These are phyloP conservation scores for Aphodius sticticus DNA, from an alignment of 2,888 invertebrate species.

Conservation along the genomic window DNA sequence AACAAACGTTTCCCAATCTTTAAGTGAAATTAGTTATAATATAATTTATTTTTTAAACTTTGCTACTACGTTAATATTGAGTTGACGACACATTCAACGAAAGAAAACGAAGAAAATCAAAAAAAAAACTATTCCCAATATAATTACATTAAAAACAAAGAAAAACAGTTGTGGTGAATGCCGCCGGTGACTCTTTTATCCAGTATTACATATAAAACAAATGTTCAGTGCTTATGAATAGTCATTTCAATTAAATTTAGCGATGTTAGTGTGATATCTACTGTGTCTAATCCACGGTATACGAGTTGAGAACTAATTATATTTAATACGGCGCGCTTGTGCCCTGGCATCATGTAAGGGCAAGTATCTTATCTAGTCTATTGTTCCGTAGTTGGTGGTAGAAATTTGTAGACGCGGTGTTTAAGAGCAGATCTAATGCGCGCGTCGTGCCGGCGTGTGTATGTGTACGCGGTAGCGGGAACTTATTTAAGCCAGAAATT, in stretches of 20 bases:
- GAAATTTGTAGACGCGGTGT: not conserved
- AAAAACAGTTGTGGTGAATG: too few relatives aligned
- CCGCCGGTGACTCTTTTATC: too few relatives aligned
- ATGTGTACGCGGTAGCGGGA: slow-evolving; percentile 9
- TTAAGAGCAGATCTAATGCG: not conserved
- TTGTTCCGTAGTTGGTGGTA: slow-evolving; percentile 20
- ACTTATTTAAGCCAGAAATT: slow-evolving; percentile 32
- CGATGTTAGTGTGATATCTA: not conserved
- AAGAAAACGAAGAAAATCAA: too few relatives aligned
- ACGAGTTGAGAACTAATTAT: slow-evolving; percentile 18
- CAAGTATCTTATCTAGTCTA: slow-evolving; percentile 11
- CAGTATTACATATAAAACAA: not conserved
- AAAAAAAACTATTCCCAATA: too few relatives aligned
- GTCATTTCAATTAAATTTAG: not conserved
- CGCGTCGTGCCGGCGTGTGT: not conserved
- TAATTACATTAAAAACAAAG: too few relatives aligned
- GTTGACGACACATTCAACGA: too few relatives aligned
- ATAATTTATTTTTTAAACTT: too few relatives aligned
- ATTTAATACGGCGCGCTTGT: slow-evolving; percentile 8
- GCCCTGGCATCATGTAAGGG: slow-evolving; percentile 7
- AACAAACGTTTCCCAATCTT: too few relatives aligned
- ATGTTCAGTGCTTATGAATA: not conserved
- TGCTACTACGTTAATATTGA: too few relatives aligned
- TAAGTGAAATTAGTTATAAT: too few relatives aligned
- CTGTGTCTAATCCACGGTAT: not conserved